Conservation (phyloP, 2,888 invertebrate genomes). For the Galerucella pusilla region DNA sequence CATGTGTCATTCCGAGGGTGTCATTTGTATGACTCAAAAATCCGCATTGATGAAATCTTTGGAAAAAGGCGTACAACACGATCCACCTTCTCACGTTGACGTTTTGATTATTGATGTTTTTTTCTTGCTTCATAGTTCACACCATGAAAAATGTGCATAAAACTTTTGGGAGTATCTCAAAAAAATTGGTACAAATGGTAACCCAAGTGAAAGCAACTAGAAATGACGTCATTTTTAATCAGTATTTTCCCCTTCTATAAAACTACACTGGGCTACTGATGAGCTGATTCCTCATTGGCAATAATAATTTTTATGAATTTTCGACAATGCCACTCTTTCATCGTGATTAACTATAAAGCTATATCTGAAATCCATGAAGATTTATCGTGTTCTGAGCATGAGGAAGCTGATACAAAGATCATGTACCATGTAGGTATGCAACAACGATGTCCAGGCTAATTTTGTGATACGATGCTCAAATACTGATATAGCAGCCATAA, state of each 20-base stretch:
- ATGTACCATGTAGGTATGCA: conserved; percentile 44
- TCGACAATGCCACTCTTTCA: conserved; percentile 3
- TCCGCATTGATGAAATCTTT: conserved; percentile 45
- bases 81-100: conserved; percentile 44
- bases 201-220: conserved; percentile 50
- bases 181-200: background rate
- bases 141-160: too few species aligned
- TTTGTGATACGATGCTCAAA: conserved; percentile 42
- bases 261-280: too few species aligned
- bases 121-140: too few species aligned
- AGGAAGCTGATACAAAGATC: conserved; percentile 40
- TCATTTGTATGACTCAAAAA: conserved; percentile 47
- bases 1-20: conserved; percentile 47
- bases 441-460: conserved; percentile 41
- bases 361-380: background rate
- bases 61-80: conserved; percentile 38
- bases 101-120: conserved; percentile 47
- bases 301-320: background rate
- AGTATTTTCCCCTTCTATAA: background rate
- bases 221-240: conserved; percentile 45
- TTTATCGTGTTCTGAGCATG: conserved; percentile 25
- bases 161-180: too few species aligned
- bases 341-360: background rate
- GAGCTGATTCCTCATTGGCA: too few species aligned
- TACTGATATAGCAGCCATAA: conserved; percentile 47